phyloP scores from a whole-genome alignment of 2,888 invertebrate genomes.

The Pegoplata infirma region DNA sequence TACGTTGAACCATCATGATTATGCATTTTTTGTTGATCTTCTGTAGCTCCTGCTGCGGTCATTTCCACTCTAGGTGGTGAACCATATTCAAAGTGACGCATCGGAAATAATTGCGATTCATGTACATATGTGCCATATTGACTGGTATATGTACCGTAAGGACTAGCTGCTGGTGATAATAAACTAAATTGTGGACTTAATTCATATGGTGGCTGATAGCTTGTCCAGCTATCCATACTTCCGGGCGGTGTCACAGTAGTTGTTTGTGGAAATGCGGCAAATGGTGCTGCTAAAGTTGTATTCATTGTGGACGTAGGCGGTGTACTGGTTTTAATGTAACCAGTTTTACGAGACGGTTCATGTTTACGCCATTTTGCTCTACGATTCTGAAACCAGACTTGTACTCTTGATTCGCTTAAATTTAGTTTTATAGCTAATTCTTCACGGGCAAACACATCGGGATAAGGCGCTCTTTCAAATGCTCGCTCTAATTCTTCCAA shows the following conservation, averaged over 20 bases:
- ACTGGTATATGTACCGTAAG: constrained; percentile 83
- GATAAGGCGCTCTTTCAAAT: constrained; percentile 96
- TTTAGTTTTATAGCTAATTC: constrained; percentile 94
- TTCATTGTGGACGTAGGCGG: constrained; percentile 81
- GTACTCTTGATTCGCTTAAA: constrained; percentile 88
- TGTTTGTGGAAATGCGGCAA: constrained; percentile 82
- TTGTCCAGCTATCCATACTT: constrained; percentile 88
- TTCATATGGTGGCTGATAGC: constrained; percentile 87
- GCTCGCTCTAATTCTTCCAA: constrained; percentile 95
- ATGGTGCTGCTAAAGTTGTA: constrained; percentile 80
- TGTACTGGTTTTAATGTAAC: constrained; percentile 85
- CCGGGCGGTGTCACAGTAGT: constrained; percentile 80
- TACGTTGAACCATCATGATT: constrained; percentile 80
- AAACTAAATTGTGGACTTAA: constrained; percentile 86
- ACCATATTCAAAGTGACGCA: constrained; percentile 79
- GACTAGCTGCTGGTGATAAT: constrained; percentile 84
- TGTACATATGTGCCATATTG: constrained; percentile 85
- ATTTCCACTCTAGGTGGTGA: constrained; percentile 77
- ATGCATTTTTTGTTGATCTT: constrained; percentile 80
- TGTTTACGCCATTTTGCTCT: constrained; percentile 96
- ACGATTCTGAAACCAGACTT: constrained; percentile 83
- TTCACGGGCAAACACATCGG: constrained; percentile 96
- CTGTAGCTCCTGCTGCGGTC: constrained; percentile 73
- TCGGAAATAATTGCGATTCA: constrained; percentile 86
- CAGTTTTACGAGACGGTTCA: constrained; percentile 94